phyloP scores from a whole-genome alignment of 2,888 invertebrate species.

The Sminthurides aquaticus region DNA sequence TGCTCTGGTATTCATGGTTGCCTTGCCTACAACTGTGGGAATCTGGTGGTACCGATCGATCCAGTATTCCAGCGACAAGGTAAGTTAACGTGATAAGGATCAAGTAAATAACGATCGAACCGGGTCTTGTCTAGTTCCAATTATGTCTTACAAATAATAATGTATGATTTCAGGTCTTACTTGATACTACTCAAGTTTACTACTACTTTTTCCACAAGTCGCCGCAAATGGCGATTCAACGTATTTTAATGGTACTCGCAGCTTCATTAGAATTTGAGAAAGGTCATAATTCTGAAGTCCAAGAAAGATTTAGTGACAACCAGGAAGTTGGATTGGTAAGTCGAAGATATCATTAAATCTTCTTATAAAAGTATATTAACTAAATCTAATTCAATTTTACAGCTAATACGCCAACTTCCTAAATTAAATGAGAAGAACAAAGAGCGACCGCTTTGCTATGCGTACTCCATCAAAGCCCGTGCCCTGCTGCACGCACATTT shows the following conservation, averaged over 20 bases:
- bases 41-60: slow-evolving; percentile 99
- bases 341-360: not conserved
- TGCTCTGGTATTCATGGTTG: slow-evolving; percentile 95
- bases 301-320: slow-evolving; percentile 85
- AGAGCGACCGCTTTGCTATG: slow-evolving; percentile 82
- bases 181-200: slow-evolving; percentile 95
- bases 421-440: slow-evolving; percentile 94
- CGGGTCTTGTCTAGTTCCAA: too few species aligned
- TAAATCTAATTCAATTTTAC: slow-evolving; percentile 36
- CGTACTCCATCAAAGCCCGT: slow-evolving; percentile 79
- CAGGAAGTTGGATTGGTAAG: slow-evolving; percentile 84
- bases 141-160: not conserved
- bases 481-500: slow-evolving; percentile 94
- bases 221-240: slow-evolving; percentile 86
- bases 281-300: slow-evolving; percentile 86
- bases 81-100: slow-evolving; percentile 43
- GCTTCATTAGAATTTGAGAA: slow-evolving; percentile 95
- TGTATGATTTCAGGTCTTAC: slow-evolving; percentile 59
- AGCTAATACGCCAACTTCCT: slow-evolving; percentile 83
- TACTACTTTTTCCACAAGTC: slow-evolving; percentile 93
- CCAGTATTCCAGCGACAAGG: slow-evolving; percentile 91
- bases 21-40: slow-evolving; percentile 82
- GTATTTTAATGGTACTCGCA: slow-evolving; percentile 92
- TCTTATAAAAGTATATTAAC: not conserved
- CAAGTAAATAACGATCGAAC: not conserved